Evolutionary conservation across 2,797 vertebrate genomes (phyloP).

Genomic region (Gastrophryne carolinensis): DNA sequence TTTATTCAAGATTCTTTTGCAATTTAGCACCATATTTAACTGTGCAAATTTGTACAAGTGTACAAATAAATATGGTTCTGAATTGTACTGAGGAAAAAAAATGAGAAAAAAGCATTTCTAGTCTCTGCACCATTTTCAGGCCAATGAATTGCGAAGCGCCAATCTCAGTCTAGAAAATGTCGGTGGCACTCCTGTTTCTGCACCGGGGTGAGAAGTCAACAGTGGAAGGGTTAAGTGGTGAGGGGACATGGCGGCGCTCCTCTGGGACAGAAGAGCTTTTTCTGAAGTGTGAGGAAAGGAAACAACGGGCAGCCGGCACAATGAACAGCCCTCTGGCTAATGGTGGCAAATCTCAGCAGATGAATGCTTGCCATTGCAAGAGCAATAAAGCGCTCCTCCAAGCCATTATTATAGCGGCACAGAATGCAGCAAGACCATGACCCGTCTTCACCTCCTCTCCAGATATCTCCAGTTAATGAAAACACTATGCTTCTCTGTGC

Average conservation of each 20-base stretch:
- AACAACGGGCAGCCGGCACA: neutral
- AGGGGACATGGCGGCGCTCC: neutral
- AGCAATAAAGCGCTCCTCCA: neutral
- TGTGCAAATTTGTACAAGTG: too few relatives aligned
- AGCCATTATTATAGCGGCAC: neutral
- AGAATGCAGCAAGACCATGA: slow-evolving; percentile 5
- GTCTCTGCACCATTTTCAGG: neutral
- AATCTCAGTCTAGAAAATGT: neutral
- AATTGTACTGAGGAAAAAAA: too few relatives aligned
- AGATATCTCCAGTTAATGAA: slow-evolving; percentile 18
- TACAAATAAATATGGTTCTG: too few relatives aligned
- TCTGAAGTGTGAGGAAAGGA: neutral
- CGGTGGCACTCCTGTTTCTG: neutral
- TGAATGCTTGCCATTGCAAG: neutral
- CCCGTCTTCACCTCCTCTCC: slow-evolving; percentile 2
- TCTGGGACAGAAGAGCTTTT: neutral
- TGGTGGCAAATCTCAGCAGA: neutral
- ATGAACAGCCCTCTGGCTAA: neutral
- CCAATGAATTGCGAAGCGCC: neutral
- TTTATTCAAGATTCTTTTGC: too few relatives aligned
- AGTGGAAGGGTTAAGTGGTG: neutral
- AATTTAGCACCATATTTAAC: too few relatives aligned
- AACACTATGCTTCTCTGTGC: too few relatives aligned
- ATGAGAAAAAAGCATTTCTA: too few relatives aligned
- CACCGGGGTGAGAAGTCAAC: neutral